Conservation (phyloP, 2,888 invertebrate species). For the Epinotia bilunana region DNA sequence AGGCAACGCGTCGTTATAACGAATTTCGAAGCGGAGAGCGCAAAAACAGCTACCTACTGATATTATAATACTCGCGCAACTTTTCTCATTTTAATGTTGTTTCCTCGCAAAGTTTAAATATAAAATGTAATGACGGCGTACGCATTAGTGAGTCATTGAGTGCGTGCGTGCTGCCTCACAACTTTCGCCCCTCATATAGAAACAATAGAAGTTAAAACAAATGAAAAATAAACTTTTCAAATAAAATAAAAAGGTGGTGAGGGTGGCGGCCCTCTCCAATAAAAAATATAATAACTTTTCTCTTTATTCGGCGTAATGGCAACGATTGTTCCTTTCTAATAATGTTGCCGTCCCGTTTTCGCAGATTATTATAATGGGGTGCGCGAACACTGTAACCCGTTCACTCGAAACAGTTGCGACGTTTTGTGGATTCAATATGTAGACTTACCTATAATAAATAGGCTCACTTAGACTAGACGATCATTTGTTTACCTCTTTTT, state of each 20-base stretch:
- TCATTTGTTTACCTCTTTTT: too few relatives aligned
- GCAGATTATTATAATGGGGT: slow-evolving; percentile 78
- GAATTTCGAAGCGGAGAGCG: slow-evolving; percentile 29
- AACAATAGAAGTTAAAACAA: slow-evolving; percentile 83
- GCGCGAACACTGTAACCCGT: slow-evolving; percentile 52
- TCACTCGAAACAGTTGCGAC: slow-evolving; percentile 35
- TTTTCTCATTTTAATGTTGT: slow-evolving; percentile 83
- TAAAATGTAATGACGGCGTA: slow-evolving; percentile 82
- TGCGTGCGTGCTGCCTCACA: slow-evolving; percentile 72
- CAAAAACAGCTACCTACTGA: slow-evolving; percentile 47
- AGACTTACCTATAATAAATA: too few relatives aligned
- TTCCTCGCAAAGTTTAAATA: slow-evolving; percentile 82
- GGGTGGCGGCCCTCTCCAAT: slow-evolving; percentile 82
- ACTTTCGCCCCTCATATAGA: slow-evolving; percentile 77
- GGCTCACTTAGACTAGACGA: too few relatives aligned
- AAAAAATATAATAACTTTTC: slow-evolving; percentile 85
- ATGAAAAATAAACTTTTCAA: slow-evolving; percentile 84
- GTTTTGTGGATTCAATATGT: background rate
- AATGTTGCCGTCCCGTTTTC: slow-evolving; percentile 74
- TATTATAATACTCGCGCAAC: slow-evolving; percentile 73
- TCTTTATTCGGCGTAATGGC: slow-evolving; percentile 84
- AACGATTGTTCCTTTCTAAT: slow-evolving; percentile 81
- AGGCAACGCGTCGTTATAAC: slow-evolving; percentile 26
- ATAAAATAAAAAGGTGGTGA: slow-evolving; percentile 83
- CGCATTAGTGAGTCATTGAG: slow-evolving; percentile 83